These are phyloP conservation scores for Okamejei kenojei DNA, from an alignment of 2,797 vertebrate genomes.

Conservation along the genomic window DNA sequence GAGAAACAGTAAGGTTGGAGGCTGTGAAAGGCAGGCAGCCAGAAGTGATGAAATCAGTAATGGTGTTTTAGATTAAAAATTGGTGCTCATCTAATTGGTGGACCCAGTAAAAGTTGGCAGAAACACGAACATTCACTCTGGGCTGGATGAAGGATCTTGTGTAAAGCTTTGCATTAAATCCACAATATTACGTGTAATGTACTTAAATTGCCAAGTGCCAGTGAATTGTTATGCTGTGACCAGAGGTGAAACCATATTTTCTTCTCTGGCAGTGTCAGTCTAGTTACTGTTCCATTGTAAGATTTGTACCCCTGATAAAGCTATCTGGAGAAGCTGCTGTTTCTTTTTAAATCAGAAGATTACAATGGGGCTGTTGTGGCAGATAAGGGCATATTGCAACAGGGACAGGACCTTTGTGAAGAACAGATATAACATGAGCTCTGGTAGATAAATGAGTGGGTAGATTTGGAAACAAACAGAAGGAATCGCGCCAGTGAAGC, in stretches of 20 bases:
- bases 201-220: no score
- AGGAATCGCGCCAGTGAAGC: neutral
- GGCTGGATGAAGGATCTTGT: neutral
- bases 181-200: neutral
- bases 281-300: neutral
- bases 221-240: neutral
- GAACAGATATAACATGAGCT: neutral
- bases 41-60: no score
- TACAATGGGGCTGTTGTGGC: neutral
- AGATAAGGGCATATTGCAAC: neutral
- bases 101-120: neutral
- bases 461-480: constrained; percentile 21
- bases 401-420: neutral
- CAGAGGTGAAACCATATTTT: neutral
- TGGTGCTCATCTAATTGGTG: no score
- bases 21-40: no score
- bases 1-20: no score
- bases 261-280: neutral
- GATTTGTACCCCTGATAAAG: neutral
- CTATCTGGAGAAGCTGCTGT: neutral
- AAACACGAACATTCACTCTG: neutral
- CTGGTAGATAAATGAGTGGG: neutral
- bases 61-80: no score
- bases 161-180: neutral
- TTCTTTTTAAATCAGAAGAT: neutral